Evolutionary conservation across 1,140 invertebrate genomes (phyloP), one percentile per base, ranked within the genome.

Genomic region (Lethrus apterus): DNA sequence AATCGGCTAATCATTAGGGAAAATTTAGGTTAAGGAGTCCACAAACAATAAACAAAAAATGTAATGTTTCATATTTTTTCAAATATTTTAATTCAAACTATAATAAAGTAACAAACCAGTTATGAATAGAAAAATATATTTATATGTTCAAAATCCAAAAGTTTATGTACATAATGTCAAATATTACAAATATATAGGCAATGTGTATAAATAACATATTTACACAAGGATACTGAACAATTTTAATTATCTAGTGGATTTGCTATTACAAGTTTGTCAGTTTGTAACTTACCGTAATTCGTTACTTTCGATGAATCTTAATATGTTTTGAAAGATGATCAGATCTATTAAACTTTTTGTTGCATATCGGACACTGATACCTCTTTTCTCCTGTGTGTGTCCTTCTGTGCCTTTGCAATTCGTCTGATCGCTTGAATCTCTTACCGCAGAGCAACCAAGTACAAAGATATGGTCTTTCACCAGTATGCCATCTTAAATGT

Each of bases 351-450:
- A 92, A 92, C 52, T 87, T 84, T 56, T 91, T 89, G 21, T 77
- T 77, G 58, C 86, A 89, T 57, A 88, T 84, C 0, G 75, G 72
- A 59, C 86, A 89, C 54, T 86, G 80, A 56, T 92, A 92, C 44
- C 84, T 71, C 64, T 95, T 95, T 64, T 95, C 92, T 0, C 89
- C 89, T 1, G 86, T 87, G 60, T 94, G 90, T 0, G 91, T 95
- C 21, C 90, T 74, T 32, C 86, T 70, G 66, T 95, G 90, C 20
- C 91, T 75, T 65, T 91, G 93, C 11, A 98, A 70, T 69, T 99
- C 95, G 65, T 98, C 95, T 1, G 92, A 95, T 34, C 95, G 76
- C 0, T 94, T 98, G 63, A 99, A 99, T 44, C 88, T 76, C 71
- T 71, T 90, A 89, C 2, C 84, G 64, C 86, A 89, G 56, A 85